Conservation (phyloP, 2,888 invertebrate species). For the Torymus tubicola region DNA sequence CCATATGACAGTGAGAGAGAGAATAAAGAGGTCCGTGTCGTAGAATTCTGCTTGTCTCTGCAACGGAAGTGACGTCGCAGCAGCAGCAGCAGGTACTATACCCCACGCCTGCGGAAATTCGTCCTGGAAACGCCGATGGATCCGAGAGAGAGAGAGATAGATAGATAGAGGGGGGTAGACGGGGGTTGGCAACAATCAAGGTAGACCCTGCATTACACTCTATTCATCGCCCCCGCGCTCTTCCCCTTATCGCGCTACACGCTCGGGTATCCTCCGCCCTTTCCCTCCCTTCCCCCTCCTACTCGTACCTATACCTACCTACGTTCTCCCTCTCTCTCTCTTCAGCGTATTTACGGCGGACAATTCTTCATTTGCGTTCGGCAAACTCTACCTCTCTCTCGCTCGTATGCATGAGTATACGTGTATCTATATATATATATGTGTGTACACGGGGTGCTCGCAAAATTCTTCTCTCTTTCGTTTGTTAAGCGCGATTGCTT, state of each 20-base stretch:
- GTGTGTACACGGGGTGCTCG: background rate
- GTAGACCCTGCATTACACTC: conserved; percentile 75
- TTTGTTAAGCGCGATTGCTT: background rate
- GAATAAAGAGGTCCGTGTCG: conserved; percentile 38
- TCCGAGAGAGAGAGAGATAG: conserved; percentile 57
- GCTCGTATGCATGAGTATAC: conserved; percentile 13
- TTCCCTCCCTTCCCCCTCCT: conserved; percentile 35
- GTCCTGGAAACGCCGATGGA: conserved; percentile 73
- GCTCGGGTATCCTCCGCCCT: conserved; percentile 44
- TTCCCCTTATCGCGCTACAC: conserved; percentile 55
- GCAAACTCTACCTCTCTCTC: conserved; percentile 67
- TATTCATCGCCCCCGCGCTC: conserved; percentile 71
- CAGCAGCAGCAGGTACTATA: no score
- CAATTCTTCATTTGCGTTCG: conserved; percentile 76
- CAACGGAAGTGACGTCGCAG: conserved; percentile 70
- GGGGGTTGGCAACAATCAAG: conserved; percentile 74
- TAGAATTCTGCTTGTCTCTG: conserved; percentile 65
- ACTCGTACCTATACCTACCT: background rate
- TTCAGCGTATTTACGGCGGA: conserved; percentile 71
- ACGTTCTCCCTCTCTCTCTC: conserved; percentile 36
- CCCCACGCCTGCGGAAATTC: conserved; percentile 69
- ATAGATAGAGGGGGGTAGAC: conserved; percentile 54
- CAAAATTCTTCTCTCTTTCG: conserved; percentile 13
- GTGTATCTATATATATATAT: background rate
- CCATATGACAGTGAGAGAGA: conserved; percentile 12